Conservation (phyloP, 2,797 vertebrate genomes). For the Pelobates cultripes region DNA sequence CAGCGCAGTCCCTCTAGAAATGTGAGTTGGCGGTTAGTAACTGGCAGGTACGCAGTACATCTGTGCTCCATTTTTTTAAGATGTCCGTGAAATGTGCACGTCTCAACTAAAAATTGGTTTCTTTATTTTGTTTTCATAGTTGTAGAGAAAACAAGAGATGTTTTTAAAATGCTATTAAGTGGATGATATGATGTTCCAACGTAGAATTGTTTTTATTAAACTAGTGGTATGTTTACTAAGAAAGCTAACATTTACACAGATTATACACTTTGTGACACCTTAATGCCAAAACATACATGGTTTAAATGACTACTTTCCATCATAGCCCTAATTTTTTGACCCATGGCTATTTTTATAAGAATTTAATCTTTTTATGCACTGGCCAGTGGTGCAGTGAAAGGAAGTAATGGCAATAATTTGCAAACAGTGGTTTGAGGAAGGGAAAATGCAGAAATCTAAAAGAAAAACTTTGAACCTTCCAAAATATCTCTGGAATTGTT, state of each 20-base stretch:
- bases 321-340: slow-evolving; percentile 65
- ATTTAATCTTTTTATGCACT: slow-evolving; percentile 69
- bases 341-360: slow-evolving; percentile 73
- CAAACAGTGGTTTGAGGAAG: slow-evolving; percentile 64
- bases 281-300: slow-evolving; percentile 70
- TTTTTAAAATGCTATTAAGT: slow-evolving; percentile 8
- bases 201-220: slow-evolving; percentile 63
- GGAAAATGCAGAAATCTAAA: slow-evolving; percentile 56
- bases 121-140: no score
- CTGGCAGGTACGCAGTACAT: slow-evolving; percentile 7
- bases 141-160: no score
- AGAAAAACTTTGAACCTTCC: slow-evolving; percentile 50
- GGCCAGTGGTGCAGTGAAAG: slow-evolving; percentile 60
- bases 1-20: slow-evolving; percentile 3
- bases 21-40: background rate
- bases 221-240: slow-evolving; percentile 71
- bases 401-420: slow-evolving; percentile 63
- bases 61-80: slow-evolving; percentile 18
- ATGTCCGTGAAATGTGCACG: background rate
- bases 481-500: slow-evolving; percentile 52
- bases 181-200: slow-evolving; percentile 62
- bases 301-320: slow-evolving; percentile 69
- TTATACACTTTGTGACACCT: slow-evolving; percentile 61
- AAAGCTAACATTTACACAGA: slow-evolving; percentile 72
- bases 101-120: no score